Evolutionary conservation across 2,888 invertebrate genomes (phyloP).

Genomic region (Pristionchus fissidentatus): DNA sequence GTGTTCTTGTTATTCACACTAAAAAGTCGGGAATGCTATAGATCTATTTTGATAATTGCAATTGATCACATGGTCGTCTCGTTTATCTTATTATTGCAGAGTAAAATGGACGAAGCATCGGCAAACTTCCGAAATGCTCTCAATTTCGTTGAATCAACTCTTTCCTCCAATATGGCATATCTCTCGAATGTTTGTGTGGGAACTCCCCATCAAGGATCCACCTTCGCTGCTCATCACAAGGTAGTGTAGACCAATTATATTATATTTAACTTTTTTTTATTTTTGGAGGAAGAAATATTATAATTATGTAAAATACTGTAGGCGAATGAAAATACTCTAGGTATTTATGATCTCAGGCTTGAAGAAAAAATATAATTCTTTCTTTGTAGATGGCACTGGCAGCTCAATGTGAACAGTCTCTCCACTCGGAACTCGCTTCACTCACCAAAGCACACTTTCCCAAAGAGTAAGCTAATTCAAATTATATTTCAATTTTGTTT

Average conservation of each 20-base stretch:
- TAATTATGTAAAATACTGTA: too few species aligned
- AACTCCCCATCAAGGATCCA: conserved; percentile 54
- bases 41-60: too few species aligned
- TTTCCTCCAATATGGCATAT: conserved; percentile 61
- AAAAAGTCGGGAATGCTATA: too few species aligned
- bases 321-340: too few species aligned
- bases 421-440: conserved; percentile 9
- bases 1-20: too few species aligned
- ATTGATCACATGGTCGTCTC: too few species aligned
- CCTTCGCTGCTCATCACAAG: conserved; percentile 63
- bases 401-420: conserved; percentile 38
- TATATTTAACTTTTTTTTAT: too few species aligned
- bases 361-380: too few species aligned
- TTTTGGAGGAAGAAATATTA: too few species aligned
- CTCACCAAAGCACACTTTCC: conserved; percentile 25
- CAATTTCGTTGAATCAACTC: conserved; percentile 55
- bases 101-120: conserved; percentile 63
- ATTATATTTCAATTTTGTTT: neutral
- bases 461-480: conserved; percentile 8
- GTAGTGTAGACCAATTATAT: neutral
- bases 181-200: conserved; percentile 65
- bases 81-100: conserved; percentile 53
- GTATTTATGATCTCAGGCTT: too few species aligned
- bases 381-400: conserved; percentile 40
- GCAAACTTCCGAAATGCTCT: conserved; percentile 54